phyloP scores from a whole-genome alignment of 1,140 invertebrate genomes.

The Teleopsis dalmanni region DNA sequence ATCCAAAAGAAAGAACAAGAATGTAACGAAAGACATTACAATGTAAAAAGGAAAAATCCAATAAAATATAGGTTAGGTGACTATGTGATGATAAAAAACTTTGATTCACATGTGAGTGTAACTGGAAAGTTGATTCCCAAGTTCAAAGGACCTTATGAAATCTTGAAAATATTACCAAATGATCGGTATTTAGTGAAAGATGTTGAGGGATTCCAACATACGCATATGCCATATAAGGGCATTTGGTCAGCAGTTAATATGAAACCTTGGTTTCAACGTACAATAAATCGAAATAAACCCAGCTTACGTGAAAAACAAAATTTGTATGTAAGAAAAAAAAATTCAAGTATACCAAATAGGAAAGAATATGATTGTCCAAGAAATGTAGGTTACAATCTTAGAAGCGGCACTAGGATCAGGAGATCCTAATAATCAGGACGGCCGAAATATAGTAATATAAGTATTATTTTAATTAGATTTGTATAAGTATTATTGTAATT shows the following conservation, averaged over 20 bases:
- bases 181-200: slow-evolving; percentile 8
- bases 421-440: too few relatives aligned
- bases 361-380: too few relatives aligned
- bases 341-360: too few relatives aligned
- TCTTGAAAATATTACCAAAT: slow-evolving; percentile 5
- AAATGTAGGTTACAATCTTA: too few relatives aligned
- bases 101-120: not conserved
- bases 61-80: not conserved
- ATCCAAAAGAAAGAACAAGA: not conserved
- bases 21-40: not conserved
- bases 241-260: slow-evolving; percentile 4
- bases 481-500: too few relatives aligned
- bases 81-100: slow-evolving; percentile 10
- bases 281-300: too few relatives aligned
- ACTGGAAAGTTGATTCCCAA: slow-evolving; percentile 7
- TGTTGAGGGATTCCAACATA: slow-evolving; percentile 8
- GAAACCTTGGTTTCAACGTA: slow-evolving; percentile 3
- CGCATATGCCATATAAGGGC: slow-evolving; percentile 6
- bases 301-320: too few relatives aligned
- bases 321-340: too few relatives aligned
- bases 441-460: too few relatives aligned
- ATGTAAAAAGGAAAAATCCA: not conserved
- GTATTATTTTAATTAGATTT: too few relatives aligned
- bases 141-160: slow-evolving; percentile 10
- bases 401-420: too few relatives aligned